A percentile compares a stretch with the other conserved stretches of the same genome.
These are phyloP conservation scores for Trinectes maculatus DNA, from an alignment of 2,113 vertebrate genomes.

Conservation along the genomic window DNA sequence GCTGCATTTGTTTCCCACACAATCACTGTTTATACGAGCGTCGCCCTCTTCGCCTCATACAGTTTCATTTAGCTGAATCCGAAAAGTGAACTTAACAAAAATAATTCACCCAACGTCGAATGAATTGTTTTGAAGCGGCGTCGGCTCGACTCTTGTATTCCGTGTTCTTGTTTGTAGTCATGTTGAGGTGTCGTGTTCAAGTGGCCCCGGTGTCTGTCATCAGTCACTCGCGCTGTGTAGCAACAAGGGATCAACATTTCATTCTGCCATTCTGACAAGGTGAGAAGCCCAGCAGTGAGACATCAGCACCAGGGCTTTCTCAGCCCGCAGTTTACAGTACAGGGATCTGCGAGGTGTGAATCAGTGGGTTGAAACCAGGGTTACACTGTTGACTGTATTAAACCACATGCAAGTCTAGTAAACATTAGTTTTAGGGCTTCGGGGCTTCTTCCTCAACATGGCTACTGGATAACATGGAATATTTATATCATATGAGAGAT, in stretches of 20 bases:
- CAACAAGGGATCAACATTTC: constrained; percentile 78
- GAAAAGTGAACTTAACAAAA: no score
- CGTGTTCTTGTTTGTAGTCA: constrained; percentile 4
- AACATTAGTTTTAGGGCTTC: constrained; percentile 37
- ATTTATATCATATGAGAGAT: constrained; percentile 6
- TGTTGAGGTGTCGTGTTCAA: background rate
- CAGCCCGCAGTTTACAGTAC: constrained; percentile 54
- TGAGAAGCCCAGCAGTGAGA: constrained; percentile 65
- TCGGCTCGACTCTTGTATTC: no score
- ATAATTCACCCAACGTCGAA: no score
- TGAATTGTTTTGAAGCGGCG: no score
- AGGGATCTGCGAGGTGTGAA: constrained; percentile 52
- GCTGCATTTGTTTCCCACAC: background rate
- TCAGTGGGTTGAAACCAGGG: constrained; percentile 37
- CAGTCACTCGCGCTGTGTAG: constrained; percentile 67
- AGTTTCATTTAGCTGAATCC: no score
- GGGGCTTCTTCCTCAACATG: background rate
- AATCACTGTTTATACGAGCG: no score
- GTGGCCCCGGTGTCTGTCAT: constrained; percentile 69
- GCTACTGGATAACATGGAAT: constrained; percentile 6
- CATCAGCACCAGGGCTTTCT: constrained; percentile 46
- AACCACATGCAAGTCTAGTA: constrained; percentile 38
- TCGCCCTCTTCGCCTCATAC: no score
- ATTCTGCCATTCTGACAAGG: constrained; percentile 62
- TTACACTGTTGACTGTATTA: constrained; percentile 47